These are phyloP conservation scores for Micromys minutus DNA, from an alignment of 2,113 vertebrate genomes.

Conservation along the genomic window DNA sequence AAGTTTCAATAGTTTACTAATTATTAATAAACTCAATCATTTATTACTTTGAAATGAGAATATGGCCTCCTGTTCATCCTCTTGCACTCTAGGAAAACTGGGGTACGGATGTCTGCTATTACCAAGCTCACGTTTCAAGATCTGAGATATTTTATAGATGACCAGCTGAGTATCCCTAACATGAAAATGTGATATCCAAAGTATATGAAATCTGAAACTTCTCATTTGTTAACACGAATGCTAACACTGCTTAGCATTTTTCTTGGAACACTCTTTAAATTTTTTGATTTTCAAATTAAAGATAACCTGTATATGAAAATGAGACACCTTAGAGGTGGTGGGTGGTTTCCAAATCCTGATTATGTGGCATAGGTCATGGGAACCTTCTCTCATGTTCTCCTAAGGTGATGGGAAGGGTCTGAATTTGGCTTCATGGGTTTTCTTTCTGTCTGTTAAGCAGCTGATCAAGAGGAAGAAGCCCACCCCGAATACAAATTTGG, in stretches of 20 bases:
- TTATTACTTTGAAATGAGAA: background rate
- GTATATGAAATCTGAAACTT: background rate
- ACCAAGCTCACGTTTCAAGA: background rate
- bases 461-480: slow-evolving; percentile 93
- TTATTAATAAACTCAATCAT: background rate
- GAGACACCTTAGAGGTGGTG: background rate
- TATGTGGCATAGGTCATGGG: background rate
- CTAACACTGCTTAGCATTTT: background rate
- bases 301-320: background rate
- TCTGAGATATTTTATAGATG: background rate
- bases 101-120: no score
- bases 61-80: background rate
- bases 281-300: background rate
- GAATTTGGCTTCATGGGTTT: background rate
- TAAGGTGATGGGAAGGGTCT: background rate
- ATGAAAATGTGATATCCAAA: background rate
- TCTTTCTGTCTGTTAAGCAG: slow-evolving; percentile 72
- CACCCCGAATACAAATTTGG: slow-evolving; percentile 93
- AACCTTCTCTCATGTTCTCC: background rate
- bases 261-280: background rate
- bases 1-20: background rate
- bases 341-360: background rate
- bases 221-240: background rate
- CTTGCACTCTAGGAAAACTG: background rate
- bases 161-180: background rate